These are phyloP conservation scores for Ophion ellenae DNA, from an alignment of 2,888 invertebrate species.

Conservation along the genomic window DNA sequence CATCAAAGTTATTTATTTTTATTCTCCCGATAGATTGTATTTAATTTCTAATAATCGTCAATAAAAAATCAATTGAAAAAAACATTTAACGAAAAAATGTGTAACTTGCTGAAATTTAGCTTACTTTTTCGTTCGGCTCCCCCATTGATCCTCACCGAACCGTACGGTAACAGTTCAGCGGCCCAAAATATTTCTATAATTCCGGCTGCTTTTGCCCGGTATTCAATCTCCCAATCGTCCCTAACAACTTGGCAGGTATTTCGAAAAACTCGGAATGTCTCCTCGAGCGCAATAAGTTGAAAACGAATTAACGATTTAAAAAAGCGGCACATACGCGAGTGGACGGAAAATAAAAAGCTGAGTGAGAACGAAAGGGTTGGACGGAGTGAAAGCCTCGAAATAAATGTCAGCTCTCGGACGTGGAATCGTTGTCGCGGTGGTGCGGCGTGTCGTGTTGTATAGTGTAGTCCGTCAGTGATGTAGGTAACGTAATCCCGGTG, in stretches of 20 bases:
- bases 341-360: neutral
- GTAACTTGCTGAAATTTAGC: too few relatives aligned
- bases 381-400: constrained; percentile 72
- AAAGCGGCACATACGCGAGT: neutral
- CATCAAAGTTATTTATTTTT: neutral
- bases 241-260: too few relatives aligned
- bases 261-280: too few relatives aligned
- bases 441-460: constrained; percentile 30
- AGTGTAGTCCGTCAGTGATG: constrained; percentile 35
- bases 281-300: too few relatives aligned
- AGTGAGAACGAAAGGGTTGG: constrained; percentile 26
- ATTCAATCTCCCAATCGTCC: too few relatives aligned
- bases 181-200: too few relatives aligned
- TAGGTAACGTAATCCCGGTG: constrained; percentile 77
- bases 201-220: too few relatives aligned
- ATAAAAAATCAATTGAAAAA: neutral
- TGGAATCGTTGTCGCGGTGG: constrained; percentile 19
- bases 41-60: neutral
- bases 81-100: too few relatives aligned
- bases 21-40: neutral
- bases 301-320: too few relatives aligned
- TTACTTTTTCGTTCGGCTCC: too few relatives aligned
- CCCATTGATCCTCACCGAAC: too few relatives aligned
- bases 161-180: too few relatives aligned
- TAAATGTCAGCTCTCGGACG: constrained; percentile 75